Evolutionary conservation across 2,888 invertebrate genomes (phyloP).

Genomic region (Caenorhabditis sp.): DNA sequence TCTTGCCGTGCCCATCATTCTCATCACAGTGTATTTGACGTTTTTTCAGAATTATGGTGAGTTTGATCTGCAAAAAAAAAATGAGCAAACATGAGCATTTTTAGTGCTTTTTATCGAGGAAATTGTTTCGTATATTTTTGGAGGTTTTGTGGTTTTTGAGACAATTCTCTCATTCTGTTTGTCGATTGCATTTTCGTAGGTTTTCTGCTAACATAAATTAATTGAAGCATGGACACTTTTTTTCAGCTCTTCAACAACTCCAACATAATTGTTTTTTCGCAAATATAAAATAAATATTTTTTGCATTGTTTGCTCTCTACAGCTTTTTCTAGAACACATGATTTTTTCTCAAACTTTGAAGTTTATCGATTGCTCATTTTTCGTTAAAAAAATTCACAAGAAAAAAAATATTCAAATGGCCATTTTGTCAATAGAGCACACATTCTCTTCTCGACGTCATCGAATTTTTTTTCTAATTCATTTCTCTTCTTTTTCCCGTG

Average conservation of each 20-base stretch:
- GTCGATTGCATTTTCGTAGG: slow-evolving; percentile 19
- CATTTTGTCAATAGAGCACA: not conserved
- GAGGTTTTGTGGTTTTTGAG: slow-evolving; percentile 34
- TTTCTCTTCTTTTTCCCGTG: not conserved
- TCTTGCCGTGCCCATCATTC: slow-evolving; percentile 23
- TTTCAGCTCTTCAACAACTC: too few relatives aligned
- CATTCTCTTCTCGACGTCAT: not conserved
- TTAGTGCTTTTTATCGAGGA: slow-evolving; percentile 45
- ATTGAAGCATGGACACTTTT: too few relatives aligned
- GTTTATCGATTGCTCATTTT: too few relatives aligned
- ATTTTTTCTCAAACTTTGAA: too few relatives aligned
- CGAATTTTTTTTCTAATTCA: not conserved
- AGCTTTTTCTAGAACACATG: too few relatives aligned
- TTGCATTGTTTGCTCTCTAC: too few relatives aligned
- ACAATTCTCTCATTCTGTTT: slow-evolving; percentile 23
- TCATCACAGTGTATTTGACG: slow-evolving; percentile 40
- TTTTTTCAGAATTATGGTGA: slow-evolving; percentile 47
- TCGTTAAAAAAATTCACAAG: too few relatives aligned
- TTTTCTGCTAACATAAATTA: too few relatives aligned
- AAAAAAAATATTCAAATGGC: too few relatives aligned
- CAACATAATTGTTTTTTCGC: too few relatives aligned
- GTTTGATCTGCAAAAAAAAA: not conserved
- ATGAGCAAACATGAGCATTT: too few relatives aligned
- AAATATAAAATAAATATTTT: too few relatives aligned
- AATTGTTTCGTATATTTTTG: slow-evolving; percentile 29